These are phyloP conservation scores for Lepetodrilus schrolli DNA, from an alignment of 2,888 invertebrate genomes.

Conservation along the genomic window DNA sequence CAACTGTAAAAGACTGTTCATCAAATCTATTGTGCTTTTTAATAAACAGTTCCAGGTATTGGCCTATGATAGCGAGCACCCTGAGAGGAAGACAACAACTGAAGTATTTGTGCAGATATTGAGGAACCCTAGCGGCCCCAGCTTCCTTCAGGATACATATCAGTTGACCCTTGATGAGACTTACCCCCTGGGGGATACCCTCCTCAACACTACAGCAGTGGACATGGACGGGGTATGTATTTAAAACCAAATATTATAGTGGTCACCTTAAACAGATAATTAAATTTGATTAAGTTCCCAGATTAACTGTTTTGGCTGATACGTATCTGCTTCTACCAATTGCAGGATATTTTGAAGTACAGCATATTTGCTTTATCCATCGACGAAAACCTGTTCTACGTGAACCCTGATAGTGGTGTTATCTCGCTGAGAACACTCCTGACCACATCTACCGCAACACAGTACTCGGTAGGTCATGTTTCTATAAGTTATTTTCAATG, in stretches of 20 bases:
- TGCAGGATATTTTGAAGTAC: slow-evolving; percentile 61
- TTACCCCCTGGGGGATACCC: slow-evolving; percentile 49
- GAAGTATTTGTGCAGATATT: slow-evolving; percentile 59
- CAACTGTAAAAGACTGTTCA: too few species aligned
- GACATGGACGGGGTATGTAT: slow-evolving; percentile 54
- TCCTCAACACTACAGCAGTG: slow-evolving; percentile 58
- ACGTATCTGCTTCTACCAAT: background rate
- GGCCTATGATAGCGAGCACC: slow-evolving; percentile 62
- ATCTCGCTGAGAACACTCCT: slow-evolving; percentile 53
- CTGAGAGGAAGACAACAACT: slow-evolving; percentile 53
- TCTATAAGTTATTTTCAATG: too few species aligned
- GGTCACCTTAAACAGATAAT: too few species aligned
- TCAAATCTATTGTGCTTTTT: too few species aligned
- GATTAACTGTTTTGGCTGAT: too few species aligned
- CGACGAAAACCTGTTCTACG: slow-evolving; percentile 49
- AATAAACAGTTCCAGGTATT: slow-evolving; percentile 57
- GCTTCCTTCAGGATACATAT: slow-evolving; percentile 55
- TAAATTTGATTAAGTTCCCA: too few species aligned
- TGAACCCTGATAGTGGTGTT: slow-evolving; percentile 59
- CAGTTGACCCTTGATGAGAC: slow-evolving; percentile 50
- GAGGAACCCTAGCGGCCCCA: slow-evolving; percentile 66
- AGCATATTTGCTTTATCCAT: slow-evolving; percentile 39
- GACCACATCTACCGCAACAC: slow-evolving; percentile 33
- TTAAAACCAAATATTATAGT: background rate
- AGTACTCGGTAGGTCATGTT: slow-evolving; percentile 45